Evolutionary conservation across 37 sponge, comb jelly and placozoan genomes (phyloP).

Genomic region (Cladorhizidae sp.): DNA sequence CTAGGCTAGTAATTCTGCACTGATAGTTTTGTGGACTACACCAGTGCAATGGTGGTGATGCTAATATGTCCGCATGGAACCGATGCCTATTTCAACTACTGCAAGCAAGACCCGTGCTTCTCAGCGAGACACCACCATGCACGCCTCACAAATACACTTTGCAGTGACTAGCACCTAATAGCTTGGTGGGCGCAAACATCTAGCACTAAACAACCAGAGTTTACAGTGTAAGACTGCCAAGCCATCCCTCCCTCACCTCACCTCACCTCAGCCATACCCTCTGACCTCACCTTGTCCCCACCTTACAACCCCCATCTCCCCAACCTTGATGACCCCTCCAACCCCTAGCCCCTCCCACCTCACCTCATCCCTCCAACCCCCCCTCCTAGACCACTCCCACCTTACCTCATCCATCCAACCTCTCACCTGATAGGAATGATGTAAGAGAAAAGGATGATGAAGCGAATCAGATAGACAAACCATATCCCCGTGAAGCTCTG

Average conservation of each 20-base stretch:
- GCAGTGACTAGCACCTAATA: too few relatives aligned
- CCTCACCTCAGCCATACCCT: neutral
- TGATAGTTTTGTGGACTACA: too few relatives aligned
- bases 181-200: too few relatives aligned
- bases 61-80: too few relatives aligned
- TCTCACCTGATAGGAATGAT: constrained; percentile 95
- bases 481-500: constrained; percentile 75
- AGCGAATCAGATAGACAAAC: constrained; percentile 85
- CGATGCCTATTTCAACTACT: too few relatives aligned
- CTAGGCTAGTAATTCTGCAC: too few relatives aligned
- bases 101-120: too few relatives aligned
- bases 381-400: neutral
- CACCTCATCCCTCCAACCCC: neutral
- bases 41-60: too few relatives aligned
- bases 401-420: neutral
- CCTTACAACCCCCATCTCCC: neutral
- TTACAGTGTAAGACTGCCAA: too few relatives aligned
- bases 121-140: too few relatives aligned
- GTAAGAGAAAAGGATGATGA: constrained; percentile 91
- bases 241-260: neutral
- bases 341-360: neutral
- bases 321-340: neutral
- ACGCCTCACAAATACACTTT: too few relatives aligned
- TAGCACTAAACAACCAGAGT: too few relatives aligned
- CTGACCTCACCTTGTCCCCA: neutral